Evolutionary conservation across 2,113 vertebrate genomes (phyloP).

Genomic region (Malurus elegans): DNA sequence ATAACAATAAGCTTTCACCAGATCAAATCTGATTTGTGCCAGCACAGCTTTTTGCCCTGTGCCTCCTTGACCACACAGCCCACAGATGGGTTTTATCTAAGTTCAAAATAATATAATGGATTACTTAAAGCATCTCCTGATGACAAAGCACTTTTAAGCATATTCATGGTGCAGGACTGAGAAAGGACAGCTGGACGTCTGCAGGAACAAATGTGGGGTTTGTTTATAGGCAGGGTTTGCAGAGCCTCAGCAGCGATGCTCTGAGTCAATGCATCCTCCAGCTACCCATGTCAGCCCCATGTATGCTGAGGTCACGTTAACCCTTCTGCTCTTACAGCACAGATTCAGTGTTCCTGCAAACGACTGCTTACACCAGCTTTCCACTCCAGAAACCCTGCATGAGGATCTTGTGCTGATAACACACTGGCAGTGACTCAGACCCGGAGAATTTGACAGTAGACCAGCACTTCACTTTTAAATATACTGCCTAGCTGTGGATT

Average conservation of each 20-base stretch:
- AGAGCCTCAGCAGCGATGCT: slow-evolving; percentile 7
- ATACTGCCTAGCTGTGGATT: slow-evolving; percentile 24
- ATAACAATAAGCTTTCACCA: background rate
- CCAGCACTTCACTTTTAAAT: slow-evolving; percentile 30
- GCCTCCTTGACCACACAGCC: background rate
- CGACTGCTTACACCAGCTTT: background rate
- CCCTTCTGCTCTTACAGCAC: background rate
- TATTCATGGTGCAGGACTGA: background rate
- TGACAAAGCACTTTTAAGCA: slow-evolving; percentile 11
- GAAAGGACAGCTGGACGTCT: slow-evolving; percentile 30
- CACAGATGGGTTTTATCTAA: background rate
- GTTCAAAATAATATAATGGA: background rate
- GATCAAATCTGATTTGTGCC: background rate
- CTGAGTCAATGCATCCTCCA: background rate
- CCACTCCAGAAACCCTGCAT: background rate
- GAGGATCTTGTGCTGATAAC: background rate
- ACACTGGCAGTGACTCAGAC: background rate
- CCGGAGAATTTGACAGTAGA: background rate
- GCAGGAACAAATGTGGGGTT: background rate
- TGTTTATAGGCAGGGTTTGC: slow-evolving; percentile 11
- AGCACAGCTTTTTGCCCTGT: background rate
- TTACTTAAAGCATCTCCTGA: slow-evolving; percentile 9
- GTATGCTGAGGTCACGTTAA: background rate
- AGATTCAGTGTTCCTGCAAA: background rate
- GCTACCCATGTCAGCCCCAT: background rate